Evolutionary conservation across 2,113 vertebrate genomes (phyloP).

Genomic region (Recurvirostra avosetta): DNA sequence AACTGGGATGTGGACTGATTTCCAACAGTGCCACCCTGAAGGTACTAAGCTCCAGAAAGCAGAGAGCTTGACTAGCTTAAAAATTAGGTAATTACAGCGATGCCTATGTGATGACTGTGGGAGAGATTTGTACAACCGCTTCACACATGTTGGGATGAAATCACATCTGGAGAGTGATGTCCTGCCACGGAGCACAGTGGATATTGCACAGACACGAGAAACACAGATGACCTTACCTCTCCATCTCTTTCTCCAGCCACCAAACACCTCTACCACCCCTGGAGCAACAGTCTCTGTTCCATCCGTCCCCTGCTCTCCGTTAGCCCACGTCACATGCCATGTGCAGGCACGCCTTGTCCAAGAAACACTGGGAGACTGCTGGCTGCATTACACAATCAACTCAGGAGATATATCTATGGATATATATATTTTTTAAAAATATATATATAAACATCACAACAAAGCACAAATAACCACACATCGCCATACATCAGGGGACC

Average conservation of each 20-base stretch:
- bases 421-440: not conserved
- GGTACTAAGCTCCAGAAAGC: constrained; percentile 9
- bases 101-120: not conserved
- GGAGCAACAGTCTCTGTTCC: rapidly evolving
- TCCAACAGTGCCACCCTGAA: constrained; percentile 51
- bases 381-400: not conserved
- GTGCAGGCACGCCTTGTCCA: not conserved
- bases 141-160: not conserved
- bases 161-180: not conserved
- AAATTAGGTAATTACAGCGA: constrained; percentile 13
- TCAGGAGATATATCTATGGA: not conserved
- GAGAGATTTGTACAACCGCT: not conserved
- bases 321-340: rapidly evolving
- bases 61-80: constrained; percentile 6
- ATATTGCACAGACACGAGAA: not conserved
- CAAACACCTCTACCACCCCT: not conserved
- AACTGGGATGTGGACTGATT: constrained; percentile 39
- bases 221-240: not conserved
- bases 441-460: not conserved
- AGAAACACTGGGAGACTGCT: not conserved
- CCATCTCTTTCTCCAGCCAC: not conserved
- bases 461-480: not conserved
- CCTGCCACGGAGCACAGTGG: not conserved
- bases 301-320: not conserved
- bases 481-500: not conserved